Base-by-base conservation (phyloP, 1,140 invertebrate species). In the Cotesia glomerata region DNA sequence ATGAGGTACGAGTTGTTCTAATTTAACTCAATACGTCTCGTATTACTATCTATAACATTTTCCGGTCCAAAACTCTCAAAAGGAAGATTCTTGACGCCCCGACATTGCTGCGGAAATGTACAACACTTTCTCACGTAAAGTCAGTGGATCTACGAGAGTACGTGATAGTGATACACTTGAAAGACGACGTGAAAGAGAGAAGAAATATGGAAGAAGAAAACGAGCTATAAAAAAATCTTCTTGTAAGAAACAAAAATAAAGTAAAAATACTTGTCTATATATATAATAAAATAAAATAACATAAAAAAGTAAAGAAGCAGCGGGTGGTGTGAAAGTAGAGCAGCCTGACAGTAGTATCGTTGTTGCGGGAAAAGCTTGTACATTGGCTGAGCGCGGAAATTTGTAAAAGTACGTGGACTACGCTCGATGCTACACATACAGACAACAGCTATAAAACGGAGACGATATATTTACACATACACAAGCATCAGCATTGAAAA, bases 111-210 rank as follows among this genome's bases (percentile, higher is more conserved):
- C 64, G 14, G 34, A 67, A 52, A 67, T 32, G 66, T 63, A 45
- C 39, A 69, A 69, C 32, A 52, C 14, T n/a, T n/a, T 16, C 72
- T 73, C 73, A 71, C 73, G 73, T 71, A 71, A 18, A 64, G 54
- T 16, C 36, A 71, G 39, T 71, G 64, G 54, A 74, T 74, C 56
- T 49, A 58, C 62, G 26, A 18, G 59, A 66, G 61, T 74, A 74
- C 73, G 73, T 74, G 73, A 45, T 70, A 39, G 67, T 68, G 68
- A 74, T 74, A 66, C 49, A 58, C 35, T 36, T 52, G 51, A 56
- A 32, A 35, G 11, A 14, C 54, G 52, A 14, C 18, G 16, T 18
- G 16, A 51, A 26, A 34, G 71, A 32, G 11, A 35, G 3, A 13
- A 8, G 5, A n/a, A 39, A 52, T 49, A 16, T 39, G 62, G 16